Evolutionary conservation across 2,888 invertebrate species (phyloP), one percentile per base, ranked within the genome.

Genomic region (Diarsia dahlii): DNA sequence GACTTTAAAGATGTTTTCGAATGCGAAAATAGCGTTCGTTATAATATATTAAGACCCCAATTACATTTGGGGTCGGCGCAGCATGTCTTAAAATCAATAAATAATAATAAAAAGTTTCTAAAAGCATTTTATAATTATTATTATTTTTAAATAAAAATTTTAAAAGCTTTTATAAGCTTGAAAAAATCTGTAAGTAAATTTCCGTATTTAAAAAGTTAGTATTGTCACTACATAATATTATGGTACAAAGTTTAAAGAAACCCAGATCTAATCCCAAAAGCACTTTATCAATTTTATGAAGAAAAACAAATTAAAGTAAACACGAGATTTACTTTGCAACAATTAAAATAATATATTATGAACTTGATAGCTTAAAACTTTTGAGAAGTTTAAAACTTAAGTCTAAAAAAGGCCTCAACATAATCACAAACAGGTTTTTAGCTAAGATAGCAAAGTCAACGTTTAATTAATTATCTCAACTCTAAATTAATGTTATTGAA

Each of bases 381-480:
- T 39, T 58, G 2, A 34, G 52, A 67, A 56, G 15, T 73, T 69
- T n/a, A 0, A 54, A 82, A 54, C 48, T 56, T 23, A 39, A 63
- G 9, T 18, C 23, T 81, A 48, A 54, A 73, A 70, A 76, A 48
- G 20, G 0, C 34, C 18, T n/a, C 12, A 50, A 65, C 23, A 50
- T 45, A 50, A 71, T 65, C 74, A 63, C 58, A 64, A 82, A 66
- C 68, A 69, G 39, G 20, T 56, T 18, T 56, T 58, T 52, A 65
- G 39, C 15, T 58, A 64, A 68, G n/a, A 13, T 18, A 73, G 39
- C 52, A 20, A 71, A 74, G n/a, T 67, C 56, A 58, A 56, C 28
- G 28, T 50, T 69, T 69, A 71, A 71, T 82, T 74, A 82, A 71
- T 63, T 10, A 71, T 69, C 68, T 69, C 58, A 48, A 69, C 58